Evolutionary conservation across 2,797 vertebrate species (phyloP).

Genomic region (Chloroceryle amazona): DNA sequence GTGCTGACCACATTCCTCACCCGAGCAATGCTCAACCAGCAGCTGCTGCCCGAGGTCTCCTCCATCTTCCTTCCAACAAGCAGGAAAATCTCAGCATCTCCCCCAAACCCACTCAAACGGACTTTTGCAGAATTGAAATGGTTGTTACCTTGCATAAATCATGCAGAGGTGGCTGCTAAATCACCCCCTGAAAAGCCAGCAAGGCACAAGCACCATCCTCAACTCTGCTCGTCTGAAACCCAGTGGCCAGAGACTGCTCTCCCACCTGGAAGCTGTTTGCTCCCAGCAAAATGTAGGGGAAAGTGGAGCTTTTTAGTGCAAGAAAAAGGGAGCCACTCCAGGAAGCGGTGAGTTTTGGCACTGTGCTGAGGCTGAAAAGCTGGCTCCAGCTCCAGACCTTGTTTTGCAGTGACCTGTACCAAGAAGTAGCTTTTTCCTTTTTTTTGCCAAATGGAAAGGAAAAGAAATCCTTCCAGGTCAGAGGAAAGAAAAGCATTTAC

Average conservation of each 20-base stretch:
- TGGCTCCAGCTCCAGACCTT: not conserved
- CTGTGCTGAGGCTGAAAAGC: not conserved
- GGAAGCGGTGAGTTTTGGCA: not conserved
- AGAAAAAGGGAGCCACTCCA: not conserved
- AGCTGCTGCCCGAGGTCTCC: not conserved
- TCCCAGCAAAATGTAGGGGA: not conserved
- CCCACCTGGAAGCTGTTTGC: not conserved
- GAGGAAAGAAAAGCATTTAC: constrained; percentile 59
- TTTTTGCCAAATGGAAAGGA: constrained; percentile 53
- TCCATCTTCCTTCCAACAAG: not conserved
- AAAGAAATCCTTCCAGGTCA: constrained; percentile 67
- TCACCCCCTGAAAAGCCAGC: not conserved
- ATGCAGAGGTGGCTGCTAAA: fast-evolving
- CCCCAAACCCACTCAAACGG: fast-evolving
- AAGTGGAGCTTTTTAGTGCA: not conserved
- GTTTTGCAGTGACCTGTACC: constrained; percentile 53
- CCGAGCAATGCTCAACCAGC: fast-evolving
- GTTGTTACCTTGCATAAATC: not conserved
- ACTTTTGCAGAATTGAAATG: not conserved
- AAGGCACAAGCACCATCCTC: not conserved
- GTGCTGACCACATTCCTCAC: not conserved
- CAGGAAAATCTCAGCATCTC: not conserved
- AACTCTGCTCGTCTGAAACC: fast-evolving
- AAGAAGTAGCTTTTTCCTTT: constrained; percentile 30
- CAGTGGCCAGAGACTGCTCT: not conserved